Evolutionary conservation across 2,888 invertebrate genomes (phyloP), one percentile per base, ranked within the genome.

Genomic region (Meteorus colon): DNA sequence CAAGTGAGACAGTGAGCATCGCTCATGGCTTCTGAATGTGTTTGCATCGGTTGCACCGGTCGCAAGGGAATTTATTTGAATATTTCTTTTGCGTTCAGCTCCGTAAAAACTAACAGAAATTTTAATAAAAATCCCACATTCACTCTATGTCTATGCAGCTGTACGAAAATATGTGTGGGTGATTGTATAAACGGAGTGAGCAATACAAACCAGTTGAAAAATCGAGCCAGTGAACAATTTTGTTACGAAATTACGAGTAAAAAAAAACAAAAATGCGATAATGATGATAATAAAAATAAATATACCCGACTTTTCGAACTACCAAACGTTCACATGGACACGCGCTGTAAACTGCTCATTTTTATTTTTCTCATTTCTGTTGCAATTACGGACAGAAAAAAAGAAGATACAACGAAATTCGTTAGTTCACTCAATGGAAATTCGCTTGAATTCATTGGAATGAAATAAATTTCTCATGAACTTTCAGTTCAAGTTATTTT

Each of bases 41-140:
- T 78, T 78, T 76, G 74, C 78, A 78, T 69, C 74, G 65, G 76
- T 76, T 60, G 69, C 69, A 60, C 65, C 78, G 19, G 73, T 78
- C 62, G 71, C 74, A 62, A 63, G 73, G 62, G 78, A 78, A 76
- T 76, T 69, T 65, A 78, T 78, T 74, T 73, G 76, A 74, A 76
- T 78, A 78, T 78, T 78, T 78, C 63, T 69, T 76, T 76, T 24
- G 19, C 34, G 24, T 41, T 24, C 19, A 29, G 55, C 16, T 69
- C 19, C 48, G 72, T 67, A 72, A 76, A 76, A 76, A 67, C 67
- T 31, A 72, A 31, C 34, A 51, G 51, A 73, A 69, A 73, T 76
- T 76, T 73, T 73, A 73, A 76, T 76, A 68, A 73, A 76, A 76
- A 67, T 59, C 45, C 31, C 51, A 31, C 48, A 51, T 71, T 41